phyloP scores from a whole-genome alignment of 2,113 vertebrate species.

The Orcinus orca region DNA sequence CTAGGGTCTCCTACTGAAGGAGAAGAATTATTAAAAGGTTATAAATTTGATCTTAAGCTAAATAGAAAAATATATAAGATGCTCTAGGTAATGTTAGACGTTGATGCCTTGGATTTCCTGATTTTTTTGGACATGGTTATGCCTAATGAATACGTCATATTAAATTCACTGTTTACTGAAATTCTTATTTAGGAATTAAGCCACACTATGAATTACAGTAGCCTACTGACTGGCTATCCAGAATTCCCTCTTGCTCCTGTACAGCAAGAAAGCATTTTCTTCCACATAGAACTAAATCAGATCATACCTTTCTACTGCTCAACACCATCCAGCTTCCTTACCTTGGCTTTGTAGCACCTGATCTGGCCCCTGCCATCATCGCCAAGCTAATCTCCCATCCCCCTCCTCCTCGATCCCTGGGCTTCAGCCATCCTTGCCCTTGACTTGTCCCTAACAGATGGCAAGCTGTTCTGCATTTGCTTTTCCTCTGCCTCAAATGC shows the following conservation, averaged over 20 bases:
- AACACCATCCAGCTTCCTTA: not conserved
- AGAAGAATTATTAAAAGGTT: not conserved
- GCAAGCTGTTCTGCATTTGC: not conserved
- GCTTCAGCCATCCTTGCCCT: not conserved
- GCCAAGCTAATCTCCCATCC: not conserved
- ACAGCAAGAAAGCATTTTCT: not conserved
- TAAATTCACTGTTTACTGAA: not conserved
- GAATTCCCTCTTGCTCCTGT: not conserved
- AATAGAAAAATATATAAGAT: not conserved
- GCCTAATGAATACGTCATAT: not conserved
- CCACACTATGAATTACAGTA: not conserved
- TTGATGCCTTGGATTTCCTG: no score
- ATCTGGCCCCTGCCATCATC: no score
- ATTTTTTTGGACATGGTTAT: not conserved
- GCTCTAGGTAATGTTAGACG: not conserved
- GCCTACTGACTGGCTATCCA: not conserved
- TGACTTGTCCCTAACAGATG: not conserved
- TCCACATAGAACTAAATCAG: not conserved
- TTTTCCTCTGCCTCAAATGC: not conserved
- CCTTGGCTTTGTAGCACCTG: not conserved
- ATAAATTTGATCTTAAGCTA: not conserved
- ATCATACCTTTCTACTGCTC: not conserved
- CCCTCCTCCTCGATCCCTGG: rapidly evolving
- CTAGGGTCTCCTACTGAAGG: not conserved
- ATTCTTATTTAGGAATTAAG: not conserved